Percentiles rank a stretch among this genome's conserved stretches.
These are phyloP conservation scores for Steromphala cineraria DNA, from an alignment of 2,888 invertebrate species.

Conservation along the genomic window DNA sequence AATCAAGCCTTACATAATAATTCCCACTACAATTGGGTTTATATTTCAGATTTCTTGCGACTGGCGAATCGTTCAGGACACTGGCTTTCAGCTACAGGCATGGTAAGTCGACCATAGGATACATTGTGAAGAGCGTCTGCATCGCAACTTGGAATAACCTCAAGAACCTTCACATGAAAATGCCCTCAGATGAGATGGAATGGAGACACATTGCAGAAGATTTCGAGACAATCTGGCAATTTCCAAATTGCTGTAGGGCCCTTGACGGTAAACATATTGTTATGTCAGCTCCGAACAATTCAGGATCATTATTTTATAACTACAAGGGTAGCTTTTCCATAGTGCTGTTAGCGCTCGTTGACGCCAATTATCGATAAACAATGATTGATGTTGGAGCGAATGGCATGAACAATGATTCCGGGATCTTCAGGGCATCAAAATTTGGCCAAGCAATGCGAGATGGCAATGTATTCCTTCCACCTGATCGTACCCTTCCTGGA, in stretches of 20 bases:
- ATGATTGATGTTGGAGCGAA: background rate
- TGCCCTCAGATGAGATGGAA: conserved; percentile 21
- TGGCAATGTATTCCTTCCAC: too few relatives aligned
- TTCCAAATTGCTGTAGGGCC: conserved; percentile 67
- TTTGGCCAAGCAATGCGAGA: too few relatives aligned
- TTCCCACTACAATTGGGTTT: background rate
- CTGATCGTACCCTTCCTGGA: too few relatives aligned
- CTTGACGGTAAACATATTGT: conserved; percentile 55
- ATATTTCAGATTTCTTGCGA: background rate
- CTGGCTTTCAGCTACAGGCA: background rate
- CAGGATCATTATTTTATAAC: conserved; percentile 61
- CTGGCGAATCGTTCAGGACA: background rate
- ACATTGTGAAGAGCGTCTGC: conserved; percentile 65
- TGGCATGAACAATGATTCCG: background rate
- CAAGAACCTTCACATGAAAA: conserved; percentile 15
- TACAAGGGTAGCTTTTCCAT: conserved; percentile 64
- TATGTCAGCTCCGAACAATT: conserved; percentile 57
- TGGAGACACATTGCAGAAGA: conserved; percentile 24
- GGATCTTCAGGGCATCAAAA: too few relatives aligned
- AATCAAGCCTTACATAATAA: background rate
- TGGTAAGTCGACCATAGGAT: conserved; percentile 38
- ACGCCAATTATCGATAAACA: conserved; percentile 68
- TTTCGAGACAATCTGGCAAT: conserved; percentile 57
- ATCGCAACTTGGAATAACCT: conserved; percentile 47
- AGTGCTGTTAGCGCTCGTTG: conserved; percentile 70